Base-by-base conservation (phyloP, 2,797 vertebrate genomes). In the Chiroxiphia lanceolata region DNA sequence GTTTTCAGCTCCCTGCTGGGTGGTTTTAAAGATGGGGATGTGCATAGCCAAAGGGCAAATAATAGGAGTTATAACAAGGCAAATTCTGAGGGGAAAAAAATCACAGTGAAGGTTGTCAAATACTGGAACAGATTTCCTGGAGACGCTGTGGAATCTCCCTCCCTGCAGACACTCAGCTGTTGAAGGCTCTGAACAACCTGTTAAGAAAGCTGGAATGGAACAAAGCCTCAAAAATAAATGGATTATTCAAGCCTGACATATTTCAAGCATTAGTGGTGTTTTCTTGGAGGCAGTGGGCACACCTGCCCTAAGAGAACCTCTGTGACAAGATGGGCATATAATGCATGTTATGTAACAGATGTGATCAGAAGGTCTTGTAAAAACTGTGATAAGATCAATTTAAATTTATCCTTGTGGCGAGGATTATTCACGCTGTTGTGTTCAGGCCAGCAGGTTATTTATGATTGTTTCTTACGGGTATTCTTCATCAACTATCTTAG, bases 261-360 rank as follows among this genome's bases (percentile, higher is more conserved):
- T 56, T 87, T 89, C 61, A 48, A 22, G 29, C n/a, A 51, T 81
- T 48, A 72, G 47, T 22, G 45, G 34, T 71, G 42, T 61, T 93
- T 88, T 87, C 27, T 27, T 70, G 26, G 69, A 72, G 60, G 16
- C 71, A 91, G 48, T 36, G 38, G 36, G 42, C 50, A 64, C 57
- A 78, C 60, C 64, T 89, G 64, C 14, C 13, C 63, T 33, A 27
- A 75, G 75, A 84, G 34, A 71, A 80, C 44, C 50, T 78, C 53
- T 74, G 60, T 45, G 67, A 87, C 61, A 47, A 57, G 67, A 54
- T 33, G 34, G 23, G 18, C 44, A 15, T 4, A 2, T 16, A 31
- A 64, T 26, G 21, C 7, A 19, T 40, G 14, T 74, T 51, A 33
- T 0, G 0, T 44, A 94, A 69, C 0, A 1, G 40, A 47, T 5